Evolutionary conservation across 2,888 invertebrate genomes (phyloP), one percentile per base, ranked within the genome.

Genomic region (Leptinotarsa haldemani): DNA sequence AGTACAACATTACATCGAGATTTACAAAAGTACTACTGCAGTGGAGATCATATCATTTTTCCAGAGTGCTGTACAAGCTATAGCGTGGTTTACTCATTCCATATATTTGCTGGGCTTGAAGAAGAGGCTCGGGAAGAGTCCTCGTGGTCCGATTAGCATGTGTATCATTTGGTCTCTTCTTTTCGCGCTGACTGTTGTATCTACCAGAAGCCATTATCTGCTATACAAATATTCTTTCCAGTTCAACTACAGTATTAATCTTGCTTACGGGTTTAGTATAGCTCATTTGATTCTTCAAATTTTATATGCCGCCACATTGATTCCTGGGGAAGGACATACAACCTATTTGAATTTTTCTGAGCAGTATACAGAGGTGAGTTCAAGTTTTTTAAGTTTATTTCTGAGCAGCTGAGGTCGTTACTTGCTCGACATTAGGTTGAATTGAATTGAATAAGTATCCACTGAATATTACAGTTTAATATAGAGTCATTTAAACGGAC

Each of bases 71-170:
- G 90, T 93, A 4, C 91, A 95, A 84, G 92, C 92, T 78, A 86
- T 95, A 65, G 90, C 94, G 65, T 97, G 97, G 97, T 88, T 94
- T 69, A 90, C 95, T 20, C 97, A 97, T 87, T 91, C 94, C 80
- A 91, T 93, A 77, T 94, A 93, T 86, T 90, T 91, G 80, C 88
- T 94, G 79, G 92, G 93, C 4, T 86, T 95, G 71, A 92, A 93
- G 80, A 90, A 89, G 80, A 89, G 91, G 79, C 87, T 93, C 56
- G 90, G 90, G 1, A 84, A 91, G 75, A 93, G 93, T 88, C 90
- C 94, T 75, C 89, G 96, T 58, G 97, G 97, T 0, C 94, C 96
- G 0, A 88, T 92, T 13, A 83, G 90, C 9, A 89, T 94, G 74
- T 88, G 94, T 74, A 88, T 94, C 3, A 83, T 93, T 46, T 95